These are phyloP conservation scores for Tapirus terrestris DNA, from an alignment of 2,113 vertebrate species.

Conservation along the genomic window DNA sequence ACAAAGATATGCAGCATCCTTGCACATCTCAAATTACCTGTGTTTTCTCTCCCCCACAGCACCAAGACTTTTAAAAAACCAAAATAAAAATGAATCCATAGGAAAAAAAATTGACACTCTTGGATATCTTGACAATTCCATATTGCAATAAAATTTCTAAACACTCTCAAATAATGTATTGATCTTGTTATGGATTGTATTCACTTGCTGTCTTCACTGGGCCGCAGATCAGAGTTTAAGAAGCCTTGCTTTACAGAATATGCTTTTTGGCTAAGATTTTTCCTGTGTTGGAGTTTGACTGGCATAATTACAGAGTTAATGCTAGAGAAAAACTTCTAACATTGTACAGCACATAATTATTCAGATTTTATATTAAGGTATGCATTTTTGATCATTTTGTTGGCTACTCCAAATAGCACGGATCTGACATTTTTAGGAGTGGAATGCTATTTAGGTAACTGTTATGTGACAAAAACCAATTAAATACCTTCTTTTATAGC, in stretches of 20 bases:
- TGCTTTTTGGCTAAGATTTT: background rate
- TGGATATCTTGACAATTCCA: background rate
- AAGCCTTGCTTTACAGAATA: background rate
- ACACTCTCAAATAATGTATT: background rate
- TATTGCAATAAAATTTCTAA: background rate
- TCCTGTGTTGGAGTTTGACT: background rate
- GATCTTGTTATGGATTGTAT: background rate
- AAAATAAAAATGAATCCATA: background rate
- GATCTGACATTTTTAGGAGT: background rate
- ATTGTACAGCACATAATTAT: background rate
- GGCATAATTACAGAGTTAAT: background rate
- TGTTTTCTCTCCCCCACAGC: accelerated
- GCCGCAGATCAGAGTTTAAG: background rate
- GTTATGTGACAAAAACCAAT: background rate
- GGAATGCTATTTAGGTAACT: constrained; percentile 1
- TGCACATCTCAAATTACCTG: background rate
- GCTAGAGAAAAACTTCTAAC: background rate
- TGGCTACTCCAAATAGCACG: background rate
- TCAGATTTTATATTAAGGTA: background rate
- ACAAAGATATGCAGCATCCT: background rate
- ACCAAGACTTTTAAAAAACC: background rate
- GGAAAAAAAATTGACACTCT: background rate
- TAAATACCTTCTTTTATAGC: background rate
- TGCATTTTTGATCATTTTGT: background rate
- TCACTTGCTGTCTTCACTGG: background rate